These are phyloP conservation scores for Caretta caretta DNA, from an alignment of 2,113 vertebrate species.

Conservation along the genomic window DNA sequence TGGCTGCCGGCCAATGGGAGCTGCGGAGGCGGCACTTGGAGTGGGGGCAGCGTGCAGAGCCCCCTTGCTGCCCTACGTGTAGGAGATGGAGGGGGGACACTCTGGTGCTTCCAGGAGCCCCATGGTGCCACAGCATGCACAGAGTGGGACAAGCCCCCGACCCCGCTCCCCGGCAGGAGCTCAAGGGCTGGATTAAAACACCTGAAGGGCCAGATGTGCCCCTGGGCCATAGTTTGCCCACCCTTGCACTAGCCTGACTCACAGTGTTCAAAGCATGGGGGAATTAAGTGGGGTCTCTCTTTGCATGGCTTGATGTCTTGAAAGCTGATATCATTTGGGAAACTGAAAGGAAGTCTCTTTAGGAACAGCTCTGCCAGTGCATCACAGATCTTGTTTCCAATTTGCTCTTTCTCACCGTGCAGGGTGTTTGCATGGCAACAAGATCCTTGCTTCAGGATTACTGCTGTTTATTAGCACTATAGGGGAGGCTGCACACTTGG, in stretches of 20 bases:
- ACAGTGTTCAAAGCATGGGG: accelerated
- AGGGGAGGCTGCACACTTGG: neutral
- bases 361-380: neutral
- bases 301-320: accelerated
- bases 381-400: neutral
- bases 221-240: no score
- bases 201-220: no score
- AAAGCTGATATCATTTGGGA: accelerated
- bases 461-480: accelerated
- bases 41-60: no score
- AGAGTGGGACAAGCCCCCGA: no score
- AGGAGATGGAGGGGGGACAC: no score
- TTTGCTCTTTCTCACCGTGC: neutral
- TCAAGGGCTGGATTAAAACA: no score
- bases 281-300: neutral
- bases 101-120: no score
- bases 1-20: no score
- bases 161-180: no score
- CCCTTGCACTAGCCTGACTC: neutral
- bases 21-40: no score
- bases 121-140: no score
- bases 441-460: neutral
- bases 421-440: neutral
- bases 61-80: no score
- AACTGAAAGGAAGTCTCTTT: accelerated